These are phyloP conservation scores for Coecobrya sp. DNA, from an alignment of 2,888 invertebrate genomes.

Conservation along the genomic window DNA sequence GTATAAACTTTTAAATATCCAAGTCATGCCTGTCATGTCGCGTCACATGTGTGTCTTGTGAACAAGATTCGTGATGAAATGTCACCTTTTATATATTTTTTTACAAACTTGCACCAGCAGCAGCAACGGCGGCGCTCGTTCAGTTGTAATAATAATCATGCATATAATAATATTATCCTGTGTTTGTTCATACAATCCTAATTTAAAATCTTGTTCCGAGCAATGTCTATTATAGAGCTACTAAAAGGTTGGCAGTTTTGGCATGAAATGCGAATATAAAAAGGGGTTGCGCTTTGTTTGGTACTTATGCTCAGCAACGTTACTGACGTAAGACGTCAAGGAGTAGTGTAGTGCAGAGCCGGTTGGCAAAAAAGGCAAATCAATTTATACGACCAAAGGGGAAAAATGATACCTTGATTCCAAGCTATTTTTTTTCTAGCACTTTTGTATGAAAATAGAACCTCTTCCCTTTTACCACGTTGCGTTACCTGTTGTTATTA, in stretches of 20 bases:
- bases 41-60: neutral
- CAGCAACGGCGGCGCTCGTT: neutral
- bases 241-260: neutral
- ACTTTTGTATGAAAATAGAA: neutral
- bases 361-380: neutral
- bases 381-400: neutral
- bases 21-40: slow-evolving; percentile 39
- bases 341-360: neutral
- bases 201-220: neutral
- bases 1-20: neutral
- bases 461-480: neutral
- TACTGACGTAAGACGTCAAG: slow-evolving; percentile 14
- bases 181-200: neutral
- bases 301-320: neutral
- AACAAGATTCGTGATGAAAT: slow-evolving; percentile 1
- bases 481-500: neutral
- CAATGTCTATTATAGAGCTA: too few species aligned
- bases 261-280: slow-evolving; percentile 1
- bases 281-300: slow-evolving; percentile 4
- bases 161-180: neutral
- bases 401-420: slow-evolving; percentile 8
- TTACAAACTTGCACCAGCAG: neutral
- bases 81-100: slow-evolving; percentile 18
- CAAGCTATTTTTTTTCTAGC: neutral
- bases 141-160: neutral